Conservation (phyloP, 1,140 invertebrate genomes). For the Cyphomyrmex costatus region DNA sequence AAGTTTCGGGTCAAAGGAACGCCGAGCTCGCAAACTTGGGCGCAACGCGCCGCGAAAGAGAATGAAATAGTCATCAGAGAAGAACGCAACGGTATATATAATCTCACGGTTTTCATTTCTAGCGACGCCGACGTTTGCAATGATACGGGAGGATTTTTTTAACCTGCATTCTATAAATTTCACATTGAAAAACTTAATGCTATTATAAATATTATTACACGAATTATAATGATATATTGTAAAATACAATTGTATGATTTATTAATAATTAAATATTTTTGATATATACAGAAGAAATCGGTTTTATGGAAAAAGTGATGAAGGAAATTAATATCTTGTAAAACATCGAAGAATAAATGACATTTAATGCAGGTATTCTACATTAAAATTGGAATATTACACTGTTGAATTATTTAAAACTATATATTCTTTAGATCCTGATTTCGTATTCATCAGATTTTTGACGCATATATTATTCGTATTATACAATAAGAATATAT, state of each 20-base stretch:
- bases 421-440: background rate
- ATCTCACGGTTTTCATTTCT: slow-evolving; percentile 43
- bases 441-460: background rate
- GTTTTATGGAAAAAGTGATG: background rate
- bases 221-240: background rate
- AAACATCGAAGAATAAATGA: background rate
- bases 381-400: background rate
- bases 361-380: background rate
- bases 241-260: background rate
- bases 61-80: slow-evolving; percentile 60
- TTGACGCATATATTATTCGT: background rate
- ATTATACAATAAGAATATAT: background rate
- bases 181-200: background rate
- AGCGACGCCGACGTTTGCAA: slow-evolving; percentile 10
- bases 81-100: slow-evolving; percentile 50
- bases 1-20: slow-evolving; percentile 62
- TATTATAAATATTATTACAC: background rate
- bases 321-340: background rate
- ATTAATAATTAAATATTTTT: background rate
- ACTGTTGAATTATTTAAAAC: background rate
- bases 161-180: slow-evolving; percentile 5
- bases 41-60: slow-evolving; percentile 54
- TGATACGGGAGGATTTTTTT: slow-evolving; percentile 22
- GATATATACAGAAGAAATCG: background rate
- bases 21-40: slow-evolving; percentile 53